Percentiles rank a stretch among this genome's conserved stretches.
Evolutionary conservation across 2,797 vertebrate species (phyloP).

Genomic region (Petrocephalus sullivani): DNA sequence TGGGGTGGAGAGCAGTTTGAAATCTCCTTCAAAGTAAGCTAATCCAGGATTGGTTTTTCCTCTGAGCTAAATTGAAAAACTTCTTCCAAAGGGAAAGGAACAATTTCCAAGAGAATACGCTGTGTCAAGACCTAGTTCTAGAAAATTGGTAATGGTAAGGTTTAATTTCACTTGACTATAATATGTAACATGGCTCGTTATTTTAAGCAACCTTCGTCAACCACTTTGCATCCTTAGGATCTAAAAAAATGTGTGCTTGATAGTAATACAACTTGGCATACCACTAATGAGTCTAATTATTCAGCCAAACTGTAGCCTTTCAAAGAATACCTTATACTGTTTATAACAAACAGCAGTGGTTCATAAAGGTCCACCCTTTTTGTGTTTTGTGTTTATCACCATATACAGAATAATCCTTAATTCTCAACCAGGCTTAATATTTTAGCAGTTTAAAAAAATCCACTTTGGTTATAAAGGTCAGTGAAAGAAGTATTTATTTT

Average conservation of each 20-base stretch:
- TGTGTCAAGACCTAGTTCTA: background rate
- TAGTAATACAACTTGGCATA: background rate
- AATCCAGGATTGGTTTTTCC: background rate
- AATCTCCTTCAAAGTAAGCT: slow-evolving; percentile 82
- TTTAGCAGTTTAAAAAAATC: background rate
- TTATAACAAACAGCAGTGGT: background rate
- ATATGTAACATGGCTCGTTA: background rate
- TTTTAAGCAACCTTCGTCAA: background rate
- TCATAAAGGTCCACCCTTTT: background rate
- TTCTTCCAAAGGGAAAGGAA: slow-evolving; percentile 6
- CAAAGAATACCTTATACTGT: background rate
- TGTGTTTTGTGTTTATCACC: no score
- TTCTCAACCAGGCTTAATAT: background rate
- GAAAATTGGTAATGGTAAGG: background rate
- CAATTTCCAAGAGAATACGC: slow-evolving; percentile 7
- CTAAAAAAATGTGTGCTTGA: background rate
- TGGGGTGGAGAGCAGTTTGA: slow-evolving; percentile 88
- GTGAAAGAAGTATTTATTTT: background rate
- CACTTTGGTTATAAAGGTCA: background rate
- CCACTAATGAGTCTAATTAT: background rate
- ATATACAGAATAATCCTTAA: background rate
- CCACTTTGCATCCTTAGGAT: background rate
- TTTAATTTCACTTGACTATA: background rate
- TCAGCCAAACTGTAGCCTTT: background rate
- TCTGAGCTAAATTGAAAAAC: slow-evolving; percentile 10